A percentile compares a stretch with the other conserved stretches of the same genome.
These are phyloP conservation scores for Caenorhabditis tropicalis DNA, from an alignment of 1,140 invertebrate species.

Conservation along the genomic window DNA sequence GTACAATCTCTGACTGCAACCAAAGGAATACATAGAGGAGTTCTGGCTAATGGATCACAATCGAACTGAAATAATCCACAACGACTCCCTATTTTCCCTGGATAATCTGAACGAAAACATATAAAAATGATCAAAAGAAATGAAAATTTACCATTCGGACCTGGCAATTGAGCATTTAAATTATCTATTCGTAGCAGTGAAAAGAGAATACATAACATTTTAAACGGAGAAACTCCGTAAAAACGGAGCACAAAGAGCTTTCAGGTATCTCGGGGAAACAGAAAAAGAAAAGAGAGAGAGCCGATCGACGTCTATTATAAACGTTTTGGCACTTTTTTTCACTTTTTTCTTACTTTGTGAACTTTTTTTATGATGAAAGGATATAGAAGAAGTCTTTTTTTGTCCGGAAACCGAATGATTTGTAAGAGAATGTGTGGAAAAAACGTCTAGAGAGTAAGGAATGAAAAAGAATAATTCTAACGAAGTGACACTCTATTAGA, in stretches of 20 bases:
- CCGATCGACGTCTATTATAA: not conserved
- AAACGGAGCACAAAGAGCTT: slow-evolving; percentile 9
- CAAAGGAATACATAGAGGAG: slow-evolving; percentile 33
- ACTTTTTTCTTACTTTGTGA: not conserved
- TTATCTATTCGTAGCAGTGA: not conserved
- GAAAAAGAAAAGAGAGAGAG: not conserved
- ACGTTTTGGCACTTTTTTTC: slow-evolving; percentile 33
- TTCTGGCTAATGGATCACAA: slow-evolving; percentile 28
- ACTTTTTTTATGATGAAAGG: slow-evolving; percentile 1
- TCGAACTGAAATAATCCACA: slow-evolving; percentile 43
- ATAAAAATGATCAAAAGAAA: not conserved
- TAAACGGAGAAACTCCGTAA: not conserved
- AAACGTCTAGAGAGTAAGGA: no score
- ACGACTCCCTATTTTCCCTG: slow-evolving; percentile 5
- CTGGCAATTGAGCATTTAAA: not conserved
- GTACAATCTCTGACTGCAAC: slow-evolving; percentile 32
- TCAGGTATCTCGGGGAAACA: slow-evolving; percentile 22
- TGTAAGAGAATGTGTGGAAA: no score
- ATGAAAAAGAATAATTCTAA: no score
- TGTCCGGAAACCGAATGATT: no score
- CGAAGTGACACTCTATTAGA: no score
- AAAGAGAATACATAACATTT: not conserved
- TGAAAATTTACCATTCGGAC: not conserved
- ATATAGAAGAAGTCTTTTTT: not conserved
- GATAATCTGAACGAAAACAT: slow-evolving; percentile 9